These are phyloP conservation scores for Idaea biselata DNA, from an alignment of 2,888 invertebrate genomes.

Conservation along the genomic window DNA sequence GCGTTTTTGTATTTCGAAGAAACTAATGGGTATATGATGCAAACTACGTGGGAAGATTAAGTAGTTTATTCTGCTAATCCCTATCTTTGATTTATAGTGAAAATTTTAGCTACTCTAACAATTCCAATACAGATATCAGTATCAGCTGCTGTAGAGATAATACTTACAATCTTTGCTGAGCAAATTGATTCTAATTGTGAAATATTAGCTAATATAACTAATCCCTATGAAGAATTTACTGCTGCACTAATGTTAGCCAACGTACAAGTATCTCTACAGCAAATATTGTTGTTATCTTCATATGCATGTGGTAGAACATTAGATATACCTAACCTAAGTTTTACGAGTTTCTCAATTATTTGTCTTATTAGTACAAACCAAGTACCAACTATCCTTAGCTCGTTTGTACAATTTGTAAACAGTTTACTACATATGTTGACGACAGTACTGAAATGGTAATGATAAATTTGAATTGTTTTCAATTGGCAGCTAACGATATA, in stretches of 20 bases:
- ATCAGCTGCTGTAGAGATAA: slow-evolving; percentile 47
- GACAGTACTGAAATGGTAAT: background rate
- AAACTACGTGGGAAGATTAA: slow-evolving; percentile 13
- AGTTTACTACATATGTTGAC: background rate
- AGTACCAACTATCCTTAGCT: slow-evolving; percentile 1
- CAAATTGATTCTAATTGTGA: slow-evolving; percentile 47
- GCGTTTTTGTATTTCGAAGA: background rate
- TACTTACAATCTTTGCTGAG: slow-evolving; percentile 47
- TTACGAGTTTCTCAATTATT: slow-evolving; percentile 15
- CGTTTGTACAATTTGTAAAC: slow-evolving; percentile 6
- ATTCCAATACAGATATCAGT: slow-evolving; percentile 44
- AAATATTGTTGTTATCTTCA: slow-evolving; percentile 20
- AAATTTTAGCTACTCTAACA: slow-evolving; percentile 54
- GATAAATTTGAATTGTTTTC: background rate
- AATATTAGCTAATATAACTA: slow-evolving; percentile 44
- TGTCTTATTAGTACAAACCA: slow-evolving; percentile 11
- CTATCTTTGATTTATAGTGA: slow-evolving; percentile 49
- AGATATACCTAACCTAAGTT: background rate
- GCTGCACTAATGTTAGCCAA: slow-evolving; percentile 43
- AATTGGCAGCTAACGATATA: background rate
- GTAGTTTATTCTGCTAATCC: slow-evolving; percentile 22
- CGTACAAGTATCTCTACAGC: slow-evolving; percentile 28
- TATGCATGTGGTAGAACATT: background rate
- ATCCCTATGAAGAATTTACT: slow-evolving; percentile 43
- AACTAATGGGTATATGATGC: background rate